Percentiles rank a stretch among this genome's conserved stretches.
Conservation (phyloP, 1,140 invertebrate species). For the Meteorus sp. region DNA sequence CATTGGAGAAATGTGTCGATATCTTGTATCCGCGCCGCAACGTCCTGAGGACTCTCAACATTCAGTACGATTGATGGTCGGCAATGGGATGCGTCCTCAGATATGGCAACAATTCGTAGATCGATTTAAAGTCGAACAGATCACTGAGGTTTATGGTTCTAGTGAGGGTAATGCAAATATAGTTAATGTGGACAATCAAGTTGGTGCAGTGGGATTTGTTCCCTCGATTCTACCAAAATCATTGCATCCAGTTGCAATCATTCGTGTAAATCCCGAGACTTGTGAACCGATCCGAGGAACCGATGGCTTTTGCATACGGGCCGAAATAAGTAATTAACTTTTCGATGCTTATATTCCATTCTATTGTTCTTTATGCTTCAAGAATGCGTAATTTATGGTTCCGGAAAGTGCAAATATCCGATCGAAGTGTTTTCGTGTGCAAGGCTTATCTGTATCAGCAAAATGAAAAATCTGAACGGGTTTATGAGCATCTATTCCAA, state of each 20-base stretch:
- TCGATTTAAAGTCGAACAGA: conserved; percentile 66
- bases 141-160: conserved; percentile 76
- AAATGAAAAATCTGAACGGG: too few relatives aligned
- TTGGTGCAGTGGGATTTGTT: conserved; percentile 76
- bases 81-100: conserved; percentile 56
- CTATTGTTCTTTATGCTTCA: conserved; percentile 11
- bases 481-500: too few relatives aligned
- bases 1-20: conserved; percentile 81
- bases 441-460: too few relatives aligned
- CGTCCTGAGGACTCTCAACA: conserved; percentile 55
- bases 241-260: conserved; percentile 62
- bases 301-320: conserved; percentile 68
- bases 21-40: conserved; percentile 68
- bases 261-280: conserved; percentile 64
- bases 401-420: too few relatives aligned
- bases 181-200: conserved; percentile 71
- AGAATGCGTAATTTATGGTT: conserved; percentile 13
- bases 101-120: conserved; percentile 59
- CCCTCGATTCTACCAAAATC: conserved; percentile 63
- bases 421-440: too few relatives aligned
- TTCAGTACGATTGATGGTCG: conserved; percentile 55
- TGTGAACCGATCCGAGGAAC: conserved; percentile 63
- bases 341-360: conserved; percentile 29
- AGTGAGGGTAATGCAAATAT: conserved; percentile 79
- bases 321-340: conserved; percentile 60